Percentiles rank a stretch among this genome's conserved stretches.
phyloP scores from a whole-genome alignment of 1,140 invertebrate genomes.

The Arion vulgaris region DNA sequence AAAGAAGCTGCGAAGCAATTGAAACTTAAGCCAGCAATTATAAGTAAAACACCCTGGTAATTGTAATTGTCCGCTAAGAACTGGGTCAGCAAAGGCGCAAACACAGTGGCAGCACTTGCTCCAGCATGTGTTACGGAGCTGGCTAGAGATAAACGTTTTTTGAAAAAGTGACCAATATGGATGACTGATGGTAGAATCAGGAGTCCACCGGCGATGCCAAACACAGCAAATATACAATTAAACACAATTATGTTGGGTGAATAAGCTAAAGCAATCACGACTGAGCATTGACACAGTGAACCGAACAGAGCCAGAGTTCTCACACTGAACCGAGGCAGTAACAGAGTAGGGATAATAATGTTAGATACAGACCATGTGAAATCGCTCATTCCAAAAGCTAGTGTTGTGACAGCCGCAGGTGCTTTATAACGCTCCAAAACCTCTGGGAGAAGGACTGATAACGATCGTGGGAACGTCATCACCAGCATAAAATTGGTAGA shows the following conservation, averaged over 20 bases:
- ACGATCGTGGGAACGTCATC: background rate
- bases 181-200: background rate
- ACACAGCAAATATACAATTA: background rate
- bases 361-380: background rate
- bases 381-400: background rate
- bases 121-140: background rate
- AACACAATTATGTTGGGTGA: background rate
- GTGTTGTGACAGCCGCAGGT: background rate
- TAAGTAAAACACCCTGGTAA: background rate
- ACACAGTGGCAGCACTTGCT: background rate
- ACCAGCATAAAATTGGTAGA: background rate
- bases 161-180: slow-evolving; percentile 12
- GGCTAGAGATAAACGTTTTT: slow-evolving; percentile 16
- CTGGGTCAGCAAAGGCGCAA: background rate
- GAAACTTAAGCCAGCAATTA: background rate
- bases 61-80: slow-evolving; percentile 6
- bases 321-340: background rate
- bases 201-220: background rate
- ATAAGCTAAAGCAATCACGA: background rate
- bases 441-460: background rate
- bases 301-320: background rate
- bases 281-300: background rate
- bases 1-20: background rate
- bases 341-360: background rate
- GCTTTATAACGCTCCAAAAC: background rate